Conservation (phyloP, 1,140 invertebrate genomes). For the Psilanteris sp. region DNA sequence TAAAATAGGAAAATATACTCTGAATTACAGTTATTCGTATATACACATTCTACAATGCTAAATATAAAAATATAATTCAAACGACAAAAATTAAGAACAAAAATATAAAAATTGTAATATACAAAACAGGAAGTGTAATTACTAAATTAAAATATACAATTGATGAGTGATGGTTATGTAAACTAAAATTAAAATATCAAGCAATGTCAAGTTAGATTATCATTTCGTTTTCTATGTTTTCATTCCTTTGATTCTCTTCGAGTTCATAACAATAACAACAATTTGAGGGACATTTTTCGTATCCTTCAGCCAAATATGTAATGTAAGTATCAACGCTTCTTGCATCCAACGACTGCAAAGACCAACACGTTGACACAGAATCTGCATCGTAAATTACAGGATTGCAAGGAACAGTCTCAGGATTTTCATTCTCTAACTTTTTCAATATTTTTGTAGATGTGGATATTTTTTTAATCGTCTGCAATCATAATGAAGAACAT, state of each 20-base stretch:
- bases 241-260: constrained; percentile 76
- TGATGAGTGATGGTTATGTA: no score
- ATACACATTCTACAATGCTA: no score
- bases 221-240: constrained; percentile 78
- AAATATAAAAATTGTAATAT: no score
- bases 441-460: constrained; percentile 62
- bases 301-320: constrained; percentile 71
- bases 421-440: constrained; percentile 53
- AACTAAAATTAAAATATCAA: no score
- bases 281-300: constrained; percentile 65
- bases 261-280: constrained; percentile 75
- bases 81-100: no score
- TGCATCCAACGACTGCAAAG: constrained; percentile 71
- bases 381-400: constrained; percentile 68
- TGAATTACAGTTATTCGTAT: no score
- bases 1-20: no score
- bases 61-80: no score
- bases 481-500: constrained; percentile 33
- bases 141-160: no score
- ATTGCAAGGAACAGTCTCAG: constrained; percentile 54
- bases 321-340: constrained; percentile 76
- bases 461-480: constrained; percentile 74
- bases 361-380: constrained; percentile 70
- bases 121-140: no score
- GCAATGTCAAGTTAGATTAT: constrained; percentile 76